Evolutionary conservation across 1,140 invertebrate genomes (phyloP), one percentile per base, ranked within the genome.

Genomic region (Drosophila sturtevanti): DNA sequence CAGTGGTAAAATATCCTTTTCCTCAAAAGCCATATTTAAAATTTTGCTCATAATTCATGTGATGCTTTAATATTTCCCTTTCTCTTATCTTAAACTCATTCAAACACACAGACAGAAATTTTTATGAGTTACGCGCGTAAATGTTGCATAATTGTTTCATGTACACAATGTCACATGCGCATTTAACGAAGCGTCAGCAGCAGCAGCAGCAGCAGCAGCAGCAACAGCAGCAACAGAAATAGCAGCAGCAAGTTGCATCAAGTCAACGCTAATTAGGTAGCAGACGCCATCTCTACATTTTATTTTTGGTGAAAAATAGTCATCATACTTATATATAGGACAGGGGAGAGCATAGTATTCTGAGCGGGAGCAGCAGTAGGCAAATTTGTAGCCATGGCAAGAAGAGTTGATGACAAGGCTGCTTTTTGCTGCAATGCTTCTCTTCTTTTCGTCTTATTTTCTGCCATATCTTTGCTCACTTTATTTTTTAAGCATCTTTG

Each of bases 111-210:
- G 41, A 48, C 14, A 65, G 31, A 60, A 59, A 61, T 37, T 74
- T 54, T 55, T 70, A 75, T 70, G 63, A 80, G 71, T 21, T 64
- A 48, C 41, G 54, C 54, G 62, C 77, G 69, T 84, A 77, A 80
- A 77, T 85, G 77, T 71, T 77, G 81, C 77, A 77, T 86, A 85
- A 86, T 85, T 85, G 81, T 74, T 71, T 79, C 69, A 70, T 68
- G 38, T 75, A 62, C 68, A 79, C 80, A 85, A 85, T 79, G 72
- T 80, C 69, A 77, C 77, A 74, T 63, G 81, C 81, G 62, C 65
- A 67, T 52, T 76, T 85, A 85, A 80, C 81, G 68, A 84, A 77
- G 72, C 66, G 65, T 56, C 68, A 72, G 63, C 51, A 54, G 56
- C 59, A 62, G 18, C 10, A 66, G 22, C 24, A 12, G 60, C 10